Evolutionary conservation across 1,140 invertebrate species (phyloP).

Genomic region (Alviniconcha marisindica): DNA sequence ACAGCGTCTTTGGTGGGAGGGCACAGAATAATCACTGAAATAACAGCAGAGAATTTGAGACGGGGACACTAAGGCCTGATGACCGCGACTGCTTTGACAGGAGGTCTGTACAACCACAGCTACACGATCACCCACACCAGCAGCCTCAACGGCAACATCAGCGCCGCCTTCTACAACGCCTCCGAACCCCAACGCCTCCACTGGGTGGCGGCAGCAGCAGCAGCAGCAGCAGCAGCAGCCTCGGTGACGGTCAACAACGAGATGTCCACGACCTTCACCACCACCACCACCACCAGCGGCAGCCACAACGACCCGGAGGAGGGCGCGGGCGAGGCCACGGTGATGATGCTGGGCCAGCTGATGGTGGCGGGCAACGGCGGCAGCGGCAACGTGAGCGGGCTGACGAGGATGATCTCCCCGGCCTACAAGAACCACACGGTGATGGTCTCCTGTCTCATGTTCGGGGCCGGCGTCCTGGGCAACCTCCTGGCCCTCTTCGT

Average conservation of each 20-base stretch:
- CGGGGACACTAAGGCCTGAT: not conserved
- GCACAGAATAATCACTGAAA: no score
- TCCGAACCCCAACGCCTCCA: not conserved
- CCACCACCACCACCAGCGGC: not conserved
- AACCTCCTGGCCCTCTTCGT: slow-evolving; percentile 66
- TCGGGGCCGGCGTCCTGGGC: slow-evolving; percentile 64
- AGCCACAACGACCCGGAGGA: not conserved
- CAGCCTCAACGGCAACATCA: not conserved
- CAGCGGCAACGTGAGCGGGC: not conserved
- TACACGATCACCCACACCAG: not conserved
- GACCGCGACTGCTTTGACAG: not conserved
- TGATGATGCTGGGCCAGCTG: not conserved
- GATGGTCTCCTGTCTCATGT: slow-evolving; percentile 62
- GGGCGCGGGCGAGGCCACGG: not conserved
- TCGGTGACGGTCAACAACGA: not conserved
- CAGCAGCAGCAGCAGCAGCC: no score
- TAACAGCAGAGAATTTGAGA: no score
- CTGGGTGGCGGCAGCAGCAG: not conserved
- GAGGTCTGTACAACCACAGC: not conserved
- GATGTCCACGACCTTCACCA: not conserved
- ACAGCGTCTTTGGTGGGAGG: no score
- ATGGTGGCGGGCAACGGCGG: not conserved
- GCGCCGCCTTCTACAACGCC: not conserved
- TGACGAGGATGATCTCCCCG: no score
- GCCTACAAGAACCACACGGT: slow-evolving; percentile 34